A percentile compares a stretch with the other conserved stretches of the same genome.
These are phyloP conservation scores for Watersipora subatra DNA, from an alignment of 1,140 invertebrate genomes.

Conservation along the genomic window DNA sequence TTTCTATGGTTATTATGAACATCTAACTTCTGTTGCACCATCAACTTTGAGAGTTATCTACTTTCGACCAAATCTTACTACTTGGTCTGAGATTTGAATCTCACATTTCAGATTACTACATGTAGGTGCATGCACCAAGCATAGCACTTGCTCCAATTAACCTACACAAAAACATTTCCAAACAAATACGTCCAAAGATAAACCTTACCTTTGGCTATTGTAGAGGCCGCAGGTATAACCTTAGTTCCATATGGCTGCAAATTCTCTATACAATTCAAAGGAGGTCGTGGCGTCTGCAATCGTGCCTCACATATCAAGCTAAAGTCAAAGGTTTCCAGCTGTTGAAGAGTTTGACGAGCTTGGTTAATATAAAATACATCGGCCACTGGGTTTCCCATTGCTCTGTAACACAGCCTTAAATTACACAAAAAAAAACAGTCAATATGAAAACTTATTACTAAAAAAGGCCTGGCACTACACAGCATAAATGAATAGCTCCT, in stretches of 20 bases:
- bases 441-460: background rate
- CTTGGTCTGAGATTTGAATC: too few species aligned
- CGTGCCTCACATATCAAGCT: slow-evolving; percentile 26
- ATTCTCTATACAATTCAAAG: background rate
- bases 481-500: too few species aligned
- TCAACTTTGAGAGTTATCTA: too few species aligned
- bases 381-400: slow-evolving; percentile 20
- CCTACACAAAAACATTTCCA: too few species aligned
- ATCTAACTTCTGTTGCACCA: too few species aligned
- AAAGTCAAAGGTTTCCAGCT: slow-evolving; percentile 35
- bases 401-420: slow-evolving; percentile 12
- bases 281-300: slow-evolving; percentile 14
- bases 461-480: too few species aligned
- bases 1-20: too few species aligned
- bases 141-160: too few species aligned
- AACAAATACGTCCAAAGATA: too few species aligned
- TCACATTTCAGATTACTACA: too few species aligned
- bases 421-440: background rate
- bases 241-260: background rate
- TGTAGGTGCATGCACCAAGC: too few species aligned
- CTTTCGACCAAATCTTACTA: too few species aligned
- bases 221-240: background rate
- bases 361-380: slow-evolving; percentile 39
- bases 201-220: background rate
- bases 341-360: slow-evolving; percentile 34